Evolutionary conservation across 2,797 vertebrate genomes (phyloP).

Genomic region (Thamnophis elegans): DNA sequence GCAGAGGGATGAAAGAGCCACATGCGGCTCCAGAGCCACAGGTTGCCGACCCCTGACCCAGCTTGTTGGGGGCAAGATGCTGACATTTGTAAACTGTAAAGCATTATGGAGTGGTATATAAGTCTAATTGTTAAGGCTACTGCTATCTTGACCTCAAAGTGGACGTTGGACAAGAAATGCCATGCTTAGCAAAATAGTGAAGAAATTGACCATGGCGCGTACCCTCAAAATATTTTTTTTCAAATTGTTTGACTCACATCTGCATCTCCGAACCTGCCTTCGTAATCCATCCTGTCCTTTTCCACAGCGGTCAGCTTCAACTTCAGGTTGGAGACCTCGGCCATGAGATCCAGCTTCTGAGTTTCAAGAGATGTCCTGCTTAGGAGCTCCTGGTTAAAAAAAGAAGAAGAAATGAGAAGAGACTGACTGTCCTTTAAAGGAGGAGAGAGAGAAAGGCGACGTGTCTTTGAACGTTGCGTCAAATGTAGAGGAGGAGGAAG

Average conservation of each 20-base stretch:
- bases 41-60: no score
- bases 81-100: no score
- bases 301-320: constrained; percentile 86
- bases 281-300: constrained; percentile 85
- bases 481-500: background rate
- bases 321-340: constrained; percentile 93
- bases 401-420: constrained; percentile 34
- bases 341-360: constrained; percentile 93
- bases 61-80: no score
- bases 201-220: background rate
- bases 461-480: background rate
- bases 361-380: constrained; percentile 89
- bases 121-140: no score
- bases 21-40: no score
- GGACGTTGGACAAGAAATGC: background rate
- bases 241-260: constrained; percentile 75
- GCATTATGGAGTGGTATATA: no score
- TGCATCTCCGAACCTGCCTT: constrained; percentile 86
- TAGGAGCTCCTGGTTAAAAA: constrained; percentile 83
- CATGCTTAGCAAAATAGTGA: background rate
- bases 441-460: background rate
- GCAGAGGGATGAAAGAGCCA: no score
- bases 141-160: background rate
- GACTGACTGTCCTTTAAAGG: constrained; percentile 26
- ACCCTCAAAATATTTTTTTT: background rate